Conservation (phyloP, 1,140 invertebrate species). For the Rhopalosiphum maidis region DNA sequence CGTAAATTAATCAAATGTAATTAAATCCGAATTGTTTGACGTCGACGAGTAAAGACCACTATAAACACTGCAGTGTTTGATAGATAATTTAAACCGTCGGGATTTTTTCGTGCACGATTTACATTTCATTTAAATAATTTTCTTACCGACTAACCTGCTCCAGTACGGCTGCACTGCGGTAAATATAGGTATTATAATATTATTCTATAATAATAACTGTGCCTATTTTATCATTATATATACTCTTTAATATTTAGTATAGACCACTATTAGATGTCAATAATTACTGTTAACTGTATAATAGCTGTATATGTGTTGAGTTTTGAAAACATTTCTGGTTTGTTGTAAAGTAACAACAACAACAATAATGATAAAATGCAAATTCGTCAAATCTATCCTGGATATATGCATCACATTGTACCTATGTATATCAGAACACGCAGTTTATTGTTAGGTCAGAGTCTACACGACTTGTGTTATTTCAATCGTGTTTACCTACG, state of each 20-base stretch:
- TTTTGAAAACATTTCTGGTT: not conserved
- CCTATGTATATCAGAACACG: no score
- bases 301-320: not conserved
- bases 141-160: not conserved
- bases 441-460: not conserved
- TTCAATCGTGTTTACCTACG: not conserved
- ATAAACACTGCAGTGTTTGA: not conserved
- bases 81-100: not conserved
- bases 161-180: no score
- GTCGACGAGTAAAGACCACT: not conserved
- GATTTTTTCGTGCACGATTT: not conserved
- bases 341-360: not conserved
- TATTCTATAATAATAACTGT: not conserved
- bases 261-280: not conserved
- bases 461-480: not conserved
- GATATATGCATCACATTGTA: not conserved
- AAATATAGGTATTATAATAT: not conserved
- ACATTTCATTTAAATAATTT: not conserved
- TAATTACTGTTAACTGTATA: not conserved
- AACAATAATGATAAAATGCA: not conserved
- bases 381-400: not conserved
- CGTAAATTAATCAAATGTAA: not conserved
- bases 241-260: not conserved
- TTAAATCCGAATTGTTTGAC: not conserved
- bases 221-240: not conserved